Evolutionary conservation across 1,140 invertebrate species (phyloP).

Genomic region (Periplaneta americana): DNA sequence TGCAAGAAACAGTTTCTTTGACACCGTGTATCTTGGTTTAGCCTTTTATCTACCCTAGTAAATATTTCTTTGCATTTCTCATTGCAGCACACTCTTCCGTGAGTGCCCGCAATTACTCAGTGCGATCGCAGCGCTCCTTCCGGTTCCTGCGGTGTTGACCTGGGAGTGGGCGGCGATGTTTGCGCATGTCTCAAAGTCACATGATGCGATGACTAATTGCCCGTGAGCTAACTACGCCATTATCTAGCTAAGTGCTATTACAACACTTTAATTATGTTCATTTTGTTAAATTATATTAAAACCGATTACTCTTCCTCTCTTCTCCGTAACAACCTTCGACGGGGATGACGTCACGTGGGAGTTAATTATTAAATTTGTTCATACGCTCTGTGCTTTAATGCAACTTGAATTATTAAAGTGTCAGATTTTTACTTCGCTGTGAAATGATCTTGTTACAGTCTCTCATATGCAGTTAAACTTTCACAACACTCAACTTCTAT

Average conservation of each 20-base stretch:
- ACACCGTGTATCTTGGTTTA: background rate
- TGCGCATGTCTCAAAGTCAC: background rate
- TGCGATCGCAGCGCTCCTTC: background rate
- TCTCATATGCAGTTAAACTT: background rate
- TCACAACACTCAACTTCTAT: too few species aligned
- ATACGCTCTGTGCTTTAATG: background rate
- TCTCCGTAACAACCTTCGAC: background rate
- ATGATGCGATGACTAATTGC: background rate
- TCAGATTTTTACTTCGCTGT: background rate
- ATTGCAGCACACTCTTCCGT: background rate
- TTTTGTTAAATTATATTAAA: background rate
- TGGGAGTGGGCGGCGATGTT: background rate
- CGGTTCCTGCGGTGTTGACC: background rate
- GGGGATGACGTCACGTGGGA: background rate
- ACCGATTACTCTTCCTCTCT: background rate
- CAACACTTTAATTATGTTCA: background rate
- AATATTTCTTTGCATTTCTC: background rate
- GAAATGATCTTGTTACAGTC: background rate
- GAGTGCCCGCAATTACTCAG: background rate
- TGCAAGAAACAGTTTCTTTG: too few species aligned
- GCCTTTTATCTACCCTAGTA: background rate
- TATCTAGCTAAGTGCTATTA: background rate
- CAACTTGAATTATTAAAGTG: background rate
- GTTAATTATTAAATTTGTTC: background rate
- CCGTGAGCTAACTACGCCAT: background rate